Conservation (phyloP, 2,113 vertebrate genomes). For the Psophia crepitans region DNA sequence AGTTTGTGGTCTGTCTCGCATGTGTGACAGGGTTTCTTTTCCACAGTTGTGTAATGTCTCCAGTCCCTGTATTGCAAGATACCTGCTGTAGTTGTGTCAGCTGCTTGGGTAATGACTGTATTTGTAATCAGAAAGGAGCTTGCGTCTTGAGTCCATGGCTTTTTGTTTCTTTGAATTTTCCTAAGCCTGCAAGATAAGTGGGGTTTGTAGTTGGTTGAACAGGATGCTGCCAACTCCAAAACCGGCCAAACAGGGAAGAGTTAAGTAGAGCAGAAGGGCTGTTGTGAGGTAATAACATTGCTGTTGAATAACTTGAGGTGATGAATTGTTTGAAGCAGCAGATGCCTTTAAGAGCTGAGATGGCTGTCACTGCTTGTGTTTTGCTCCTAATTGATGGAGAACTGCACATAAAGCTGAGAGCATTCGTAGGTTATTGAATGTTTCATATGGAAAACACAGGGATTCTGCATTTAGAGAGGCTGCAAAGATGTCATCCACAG, state of each 20-base stretch:
- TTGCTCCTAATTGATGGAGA: constrained; percentile 23
- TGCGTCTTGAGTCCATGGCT: background rate
- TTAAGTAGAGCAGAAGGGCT: background rate
- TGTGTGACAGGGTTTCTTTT: background rate
- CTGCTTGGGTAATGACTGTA: background rate
- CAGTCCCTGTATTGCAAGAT: background rate
- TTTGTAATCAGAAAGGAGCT: background rate
- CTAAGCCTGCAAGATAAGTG: accelerated
- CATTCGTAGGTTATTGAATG: background rate
- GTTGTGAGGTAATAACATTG: background rate
- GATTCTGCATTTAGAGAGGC: background rate
- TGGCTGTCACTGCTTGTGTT: background rate
- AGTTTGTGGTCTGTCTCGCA: background rate
- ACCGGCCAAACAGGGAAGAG: background rate
- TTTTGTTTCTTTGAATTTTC: background rate
- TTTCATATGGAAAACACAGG: background rate
- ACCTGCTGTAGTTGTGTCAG: background rate
- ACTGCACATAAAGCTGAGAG: background rate
- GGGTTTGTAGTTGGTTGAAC: background rate
- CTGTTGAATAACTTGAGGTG: background rate
- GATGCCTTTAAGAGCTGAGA: background rate
- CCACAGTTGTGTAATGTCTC: background rate
- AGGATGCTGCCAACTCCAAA: background rate
- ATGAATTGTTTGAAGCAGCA: background rate
- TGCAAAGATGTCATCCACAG: background rate